Evolutionary conservation across 1,140 invertebrate species (phyloP).

Genomic region (Drosophila orena): DNA sequence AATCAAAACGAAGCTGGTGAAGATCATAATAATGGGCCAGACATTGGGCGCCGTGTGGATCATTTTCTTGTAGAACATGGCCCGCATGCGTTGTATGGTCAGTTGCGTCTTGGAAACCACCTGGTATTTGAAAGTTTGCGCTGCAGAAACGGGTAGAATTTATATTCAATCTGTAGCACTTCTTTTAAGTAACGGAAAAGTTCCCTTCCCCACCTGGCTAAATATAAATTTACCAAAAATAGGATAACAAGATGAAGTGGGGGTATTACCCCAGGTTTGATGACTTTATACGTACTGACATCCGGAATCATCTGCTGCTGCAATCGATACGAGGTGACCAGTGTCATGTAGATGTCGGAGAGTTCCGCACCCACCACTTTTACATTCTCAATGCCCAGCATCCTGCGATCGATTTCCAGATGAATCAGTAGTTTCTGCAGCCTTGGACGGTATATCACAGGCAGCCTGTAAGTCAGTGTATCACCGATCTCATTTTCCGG

Average conservation of each 20-base stretch:
- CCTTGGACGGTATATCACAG: constrained; percentile 8
- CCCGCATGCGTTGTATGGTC: constrained; percentile 48
- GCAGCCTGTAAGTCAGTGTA: constrained; percentile 59
- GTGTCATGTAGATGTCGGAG: constrained; percentile 71
- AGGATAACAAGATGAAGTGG: no score
- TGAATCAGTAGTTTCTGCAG: constrained; percentile 71
- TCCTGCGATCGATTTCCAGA: constrained; percentile 62
- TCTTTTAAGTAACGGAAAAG: no score
- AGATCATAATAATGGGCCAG: constrained; percentile 69
- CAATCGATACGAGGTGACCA: constrained; percentile 61
- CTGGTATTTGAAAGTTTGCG: constrained; percentile 67
- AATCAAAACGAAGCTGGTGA: constrained; percentile 59
- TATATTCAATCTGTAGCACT: background rate
- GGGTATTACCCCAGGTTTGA: background rate
- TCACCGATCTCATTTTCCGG: constrained; percentile 75
- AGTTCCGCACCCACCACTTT: constrained; percentile 62
- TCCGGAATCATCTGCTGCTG: constrained; percentile 64
- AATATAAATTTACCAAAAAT: no score
- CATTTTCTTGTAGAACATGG: constrained; percentile 78
- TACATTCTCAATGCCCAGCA: constrained; percentile 69
- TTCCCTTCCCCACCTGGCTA: background rate
- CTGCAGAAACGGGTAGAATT: constrained; percentile 9
- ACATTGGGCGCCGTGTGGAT: constrained; percentile 69
- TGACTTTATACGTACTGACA: constrained; percentile 61
- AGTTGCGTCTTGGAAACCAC: constrained; percentile 58